These are phyloP conservation scores for Drosophila greeni DNA, from an alignment of 2,888 invertebrate genomes.

Conservation along the genomic window DNA sequence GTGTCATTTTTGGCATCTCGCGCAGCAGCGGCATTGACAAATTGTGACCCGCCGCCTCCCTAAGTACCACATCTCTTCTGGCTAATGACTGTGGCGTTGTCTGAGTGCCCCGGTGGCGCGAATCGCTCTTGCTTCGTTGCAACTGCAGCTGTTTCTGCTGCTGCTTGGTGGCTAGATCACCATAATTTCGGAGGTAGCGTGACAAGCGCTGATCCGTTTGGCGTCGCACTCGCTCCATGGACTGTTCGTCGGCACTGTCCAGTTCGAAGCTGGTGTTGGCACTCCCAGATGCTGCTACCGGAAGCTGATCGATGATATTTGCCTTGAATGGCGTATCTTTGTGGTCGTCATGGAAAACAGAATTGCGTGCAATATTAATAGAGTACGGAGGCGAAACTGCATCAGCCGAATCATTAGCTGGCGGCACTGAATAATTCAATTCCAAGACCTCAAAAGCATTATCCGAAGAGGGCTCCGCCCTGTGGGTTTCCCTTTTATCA, in stretches of 20 bases:
- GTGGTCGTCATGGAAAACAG: slow-evolving; percentile 72
- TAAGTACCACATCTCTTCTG: slow-evolving; percentile 72
- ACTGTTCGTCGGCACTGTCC: slow-evolving; percentile 64
- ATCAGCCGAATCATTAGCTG: slow-evolving; percentile 33
- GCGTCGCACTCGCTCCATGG: slow-evolving; percentile 68
- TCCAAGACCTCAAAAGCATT: slow-evolving; percentile 61
- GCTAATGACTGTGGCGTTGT: slow-evolving; percentile 68
- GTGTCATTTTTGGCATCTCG: slow-evolving; percentile 80
- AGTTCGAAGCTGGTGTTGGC: slow-evolving; percentile 61
- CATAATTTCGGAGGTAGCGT: slow-evolving; percentile 77
- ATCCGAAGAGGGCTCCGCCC: slow-evolving; percentile 13
- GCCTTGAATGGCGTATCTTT: slow-evolving; percentile 56
- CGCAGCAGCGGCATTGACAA: slow-evolving; percentile 83
- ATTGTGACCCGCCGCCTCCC: slow-evolving; percentile 74
- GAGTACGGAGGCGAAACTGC: slow-evolving; percentile 57
- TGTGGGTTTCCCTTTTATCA: slow-evolving; percentile 49
- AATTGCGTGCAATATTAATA: slow-evolving; percentile 72
- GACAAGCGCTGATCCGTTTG: slow-evolving; percentile 72
- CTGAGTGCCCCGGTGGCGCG: slow-evolving; percentile 74
- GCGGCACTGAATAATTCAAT: slow-evolving; percentile 46
- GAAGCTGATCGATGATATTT: slow-evolving; percentile 53
- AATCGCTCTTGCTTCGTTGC: slow-evolving; percentile 64
- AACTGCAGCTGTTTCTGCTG: slow-evolving; percentile 35
- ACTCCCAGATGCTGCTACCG: slow-evolving; percentile 46
- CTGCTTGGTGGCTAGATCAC: slow-evolving; percentile 67